These are phyloP conservation scores for Silurus aristotelis DNA, from an alignment of 2,797 vertebrate species.

Conservation along the genomic window DNA sequence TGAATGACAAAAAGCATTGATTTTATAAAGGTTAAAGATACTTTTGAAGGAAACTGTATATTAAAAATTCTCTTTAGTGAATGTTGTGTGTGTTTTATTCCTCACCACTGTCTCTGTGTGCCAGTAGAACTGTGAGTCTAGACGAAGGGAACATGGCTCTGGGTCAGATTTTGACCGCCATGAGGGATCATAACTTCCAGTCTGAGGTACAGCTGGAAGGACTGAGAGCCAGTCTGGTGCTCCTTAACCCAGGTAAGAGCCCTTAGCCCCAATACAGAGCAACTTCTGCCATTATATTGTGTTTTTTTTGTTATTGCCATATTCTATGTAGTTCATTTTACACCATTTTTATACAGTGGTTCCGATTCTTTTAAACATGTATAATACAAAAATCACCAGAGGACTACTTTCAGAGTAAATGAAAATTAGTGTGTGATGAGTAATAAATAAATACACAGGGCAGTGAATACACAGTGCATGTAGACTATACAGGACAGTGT, in stretches of 20 bases:
- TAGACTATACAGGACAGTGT: background rate
- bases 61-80: too few relatives aligned
- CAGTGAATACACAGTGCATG: too few relatives aligned
- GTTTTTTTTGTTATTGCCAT: background rate
- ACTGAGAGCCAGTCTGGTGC: constrained; percentile 82
- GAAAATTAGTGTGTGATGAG: background rate
- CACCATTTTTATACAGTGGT: background rate
- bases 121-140: constrained; percentile 77
- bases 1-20: background rate
- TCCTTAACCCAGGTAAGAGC: constrained; percentile 84
- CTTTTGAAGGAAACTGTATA: background rate
- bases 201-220: constrained; percentile 85
- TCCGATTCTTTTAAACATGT: background rate
- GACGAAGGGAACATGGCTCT: constrained; percentile 83
- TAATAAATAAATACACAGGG: background rate
- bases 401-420: background rate
- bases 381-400: background rate
- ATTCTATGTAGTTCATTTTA: background rate
- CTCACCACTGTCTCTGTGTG: background rate
- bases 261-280: background rate
- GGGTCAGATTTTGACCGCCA: constrained; percentile 80
- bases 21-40: background rate
- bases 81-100: background rate
- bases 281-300: background rate
- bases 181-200: constrained; percentile 83